Percentiles rank a stretch among this genome's conserved stretches.
Conservation (phyloP, 1,140 invertebrate genomes). For the Cataglyphis hispanica region DNA sequence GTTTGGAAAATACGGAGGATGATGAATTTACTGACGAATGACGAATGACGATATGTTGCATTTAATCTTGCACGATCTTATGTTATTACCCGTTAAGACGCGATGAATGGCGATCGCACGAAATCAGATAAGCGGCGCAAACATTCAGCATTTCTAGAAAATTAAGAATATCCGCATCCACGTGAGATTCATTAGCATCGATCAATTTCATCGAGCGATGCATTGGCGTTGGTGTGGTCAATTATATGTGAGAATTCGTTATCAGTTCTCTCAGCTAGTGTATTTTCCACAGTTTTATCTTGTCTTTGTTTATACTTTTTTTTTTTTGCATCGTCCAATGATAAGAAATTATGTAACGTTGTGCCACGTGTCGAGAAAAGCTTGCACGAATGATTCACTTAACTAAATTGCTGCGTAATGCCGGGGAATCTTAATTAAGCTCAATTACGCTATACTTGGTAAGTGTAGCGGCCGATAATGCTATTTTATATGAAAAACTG, state of each 20-base stretch:
- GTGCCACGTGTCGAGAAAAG: slow-evolving; percentile 3
- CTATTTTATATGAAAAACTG: slow-evolving; percentile 7
- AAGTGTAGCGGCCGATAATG: slow-evolving; percentile 24
- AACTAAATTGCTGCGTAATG: slow-evolving; percentile 39
- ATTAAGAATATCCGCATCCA: not conserved
- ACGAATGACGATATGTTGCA: not conserved
- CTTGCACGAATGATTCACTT: slow-evolving; percentile 37
- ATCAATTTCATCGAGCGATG: not conserved
- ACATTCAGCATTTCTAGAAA: slow-evolving; percentile 5
- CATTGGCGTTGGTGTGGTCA: not conserved
- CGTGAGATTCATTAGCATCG: not conserved
- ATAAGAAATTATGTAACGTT: slow-evolving; percentile 44
- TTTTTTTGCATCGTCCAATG: not conserved
- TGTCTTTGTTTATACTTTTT: not conserved
- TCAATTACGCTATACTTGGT: slow-evolving; percentile 40
- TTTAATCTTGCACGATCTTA: slow-evolving; percentile 2
- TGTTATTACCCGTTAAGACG: slow-evolving; percentile 13
- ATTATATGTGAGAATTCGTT: not conserved
- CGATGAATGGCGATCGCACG: not conserved
- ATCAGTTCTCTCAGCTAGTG: not conserved
- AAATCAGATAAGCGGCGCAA: slow-evolving; percentile 37
- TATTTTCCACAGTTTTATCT: not conserved
- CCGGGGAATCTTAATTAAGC: slow-evolving; percentile 43
- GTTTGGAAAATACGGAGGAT: slow-evolving; percentile 29
- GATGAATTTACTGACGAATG: slow-evolving; percentile 1